Percentiles rank a stretch among this genome's conserved stretches.
These are phyloP conservation scores for Galeruca laticollis DNA, from an alignment of 2,888 invertebrate species.

Conservation along the genomic window DNA sequence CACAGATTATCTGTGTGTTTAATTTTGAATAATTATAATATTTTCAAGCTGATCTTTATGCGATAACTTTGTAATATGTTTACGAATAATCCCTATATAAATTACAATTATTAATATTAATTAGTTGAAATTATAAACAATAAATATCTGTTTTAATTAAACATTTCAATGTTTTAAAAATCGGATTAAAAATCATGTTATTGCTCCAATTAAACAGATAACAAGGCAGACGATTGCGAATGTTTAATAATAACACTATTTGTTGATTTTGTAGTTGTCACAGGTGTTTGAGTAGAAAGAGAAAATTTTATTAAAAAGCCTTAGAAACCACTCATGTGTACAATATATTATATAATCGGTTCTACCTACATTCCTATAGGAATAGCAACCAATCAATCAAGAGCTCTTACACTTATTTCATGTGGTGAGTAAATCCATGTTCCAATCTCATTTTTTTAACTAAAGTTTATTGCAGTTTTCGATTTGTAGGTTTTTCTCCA, in stretches of 20 bases:
- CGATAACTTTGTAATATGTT: conserved; percentile 45
- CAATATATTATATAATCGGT: too few species aligned
- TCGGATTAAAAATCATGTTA: conserved; percentile 13
- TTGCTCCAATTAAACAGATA: conserved; percentile 24
- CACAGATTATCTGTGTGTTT: conserved; percentile 52
- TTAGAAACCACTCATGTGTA: too few species aligned
- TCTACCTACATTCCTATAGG: too few species aligned
- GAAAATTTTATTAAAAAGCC: too few species aligned
- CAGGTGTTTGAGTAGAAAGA: too few species aligned
- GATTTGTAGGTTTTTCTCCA: too few species aligned
- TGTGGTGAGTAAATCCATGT: too few species aligned
- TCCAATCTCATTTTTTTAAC: too few species aligned
- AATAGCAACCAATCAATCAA: too few species aligned
- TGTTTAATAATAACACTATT: background rate
- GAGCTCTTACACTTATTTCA: too few species aligned
- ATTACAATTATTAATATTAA: conserved; percentile 44
- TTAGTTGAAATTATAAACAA: conserved; percentile 38
- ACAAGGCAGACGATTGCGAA: background rate
- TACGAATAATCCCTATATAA: conserved; percentile 40
- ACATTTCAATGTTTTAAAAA: background rate
- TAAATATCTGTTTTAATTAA: conserved; percentile 28
- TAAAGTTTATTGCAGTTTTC: too few species aligned
- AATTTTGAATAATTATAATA: conserved; percentile 54
- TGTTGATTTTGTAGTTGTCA: background rate
- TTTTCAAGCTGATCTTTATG: conserved; percentile 39